Evolutionary conservation across 2,888 invertebrate species (phyloP), one percentile per base, ranked within the genome.

Genomic region (Dexiosoma caninum): DNA sequence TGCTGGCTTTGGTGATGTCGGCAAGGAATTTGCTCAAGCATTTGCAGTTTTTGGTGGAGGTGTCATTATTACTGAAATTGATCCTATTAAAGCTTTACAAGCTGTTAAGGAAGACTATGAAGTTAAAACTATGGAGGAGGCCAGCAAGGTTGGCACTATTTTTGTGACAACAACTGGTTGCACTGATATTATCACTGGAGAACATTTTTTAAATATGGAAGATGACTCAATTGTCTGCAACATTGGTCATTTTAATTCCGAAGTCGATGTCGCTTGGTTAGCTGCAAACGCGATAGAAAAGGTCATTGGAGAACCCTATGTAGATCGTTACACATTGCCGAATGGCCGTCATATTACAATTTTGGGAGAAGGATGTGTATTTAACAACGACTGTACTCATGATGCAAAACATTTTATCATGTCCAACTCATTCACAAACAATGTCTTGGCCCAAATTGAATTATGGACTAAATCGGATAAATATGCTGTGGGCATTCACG

Each of bases 361-460:
- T 12, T 92, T 99, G 81, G 99, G 99, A 27, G 96, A 98, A 90
- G 99, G 99, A 40, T 95, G 99, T 84, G 93, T 99, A 74, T 98
- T 98, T 4, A 99, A 99, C 90, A 92, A 99, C 83, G 99, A 99
- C 70, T 99, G 99, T 91, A 99, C 99, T 32, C 98, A 96, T 86
- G 99, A 99, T 37, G 99, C 99, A 91, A 96, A 99, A 5, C 98
- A 98, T 69, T 99, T 99, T 90, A 99, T 99, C 14, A 99, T 99
- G 99, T 98, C 98, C 83, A 98, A 97, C 91, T 99, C 99, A 0
- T 99, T 99, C 90, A 97, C 98, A 66, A 99, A 99, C 91, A 99
- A 99, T 92, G 96, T 97, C n/a, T 91, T 99, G 82, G 99, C 99
- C 44, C 99, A 99, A 91, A 97, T 99, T 88, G 99, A 99, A 91